A percentile compares a stretch with the other conserved stretches of the same genome.
Evolutionary conservation across 1,140 invertebrate genomes (phyloP).

Genomic region (Trachymyrmex septentrionalis): DNA sequence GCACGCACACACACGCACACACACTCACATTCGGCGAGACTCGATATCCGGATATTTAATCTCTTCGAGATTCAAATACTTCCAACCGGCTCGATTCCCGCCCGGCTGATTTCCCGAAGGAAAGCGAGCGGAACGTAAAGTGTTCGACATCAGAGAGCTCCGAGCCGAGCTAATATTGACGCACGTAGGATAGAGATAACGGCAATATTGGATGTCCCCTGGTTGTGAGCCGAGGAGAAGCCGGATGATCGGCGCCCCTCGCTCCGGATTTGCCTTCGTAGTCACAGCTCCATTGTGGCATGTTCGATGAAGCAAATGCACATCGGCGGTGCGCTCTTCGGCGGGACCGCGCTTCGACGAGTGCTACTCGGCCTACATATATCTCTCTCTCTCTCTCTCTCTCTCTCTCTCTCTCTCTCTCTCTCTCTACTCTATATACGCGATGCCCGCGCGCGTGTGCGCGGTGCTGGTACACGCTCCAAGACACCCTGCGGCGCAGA

Average conservation of each 20-base stretch:
- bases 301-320: conserved; percentile 85
- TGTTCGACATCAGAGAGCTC: conserved; percentile 54
- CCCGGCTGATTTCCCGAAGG: neutral
- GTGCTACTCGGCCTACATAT: conserved; percentile 49
- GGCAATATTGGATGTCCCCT: conserved; percentile 84
- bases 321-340: conserved; percentile 78
- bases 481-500: conserved; percentile 76
- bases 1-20: too few relatives aligned
- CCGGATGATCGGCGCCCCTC: conserved; percentile 48
- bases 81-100: neutral
- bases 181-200: conserved; percentile 82
- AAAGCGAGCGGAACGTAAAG: conserved; percentile 53
- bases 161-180: conserved; percentile 83
- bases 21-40: neutral
- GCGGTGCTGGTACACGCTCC: conserved; percentile 60
- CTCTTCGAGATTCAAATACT: conserved; percentile 15
- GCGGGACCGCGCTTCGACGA: conserved; percentile 45
- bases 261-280: conserved; percentile 77
- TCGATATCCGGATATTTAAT: conserved; percentile 9
- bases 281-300: conserved; percentile 84
- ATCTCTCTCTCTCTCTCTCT: too few relatives aligned
- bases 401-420: too few relatives aligned
- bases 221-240: conserved; percentile 67
- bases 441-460: conserved; percentile 40
- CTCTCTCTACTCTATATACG: too few relatives aligned